Conservation (phyloP, 1,140 invertebrate species). For the Calliphora vicina region DNA sequence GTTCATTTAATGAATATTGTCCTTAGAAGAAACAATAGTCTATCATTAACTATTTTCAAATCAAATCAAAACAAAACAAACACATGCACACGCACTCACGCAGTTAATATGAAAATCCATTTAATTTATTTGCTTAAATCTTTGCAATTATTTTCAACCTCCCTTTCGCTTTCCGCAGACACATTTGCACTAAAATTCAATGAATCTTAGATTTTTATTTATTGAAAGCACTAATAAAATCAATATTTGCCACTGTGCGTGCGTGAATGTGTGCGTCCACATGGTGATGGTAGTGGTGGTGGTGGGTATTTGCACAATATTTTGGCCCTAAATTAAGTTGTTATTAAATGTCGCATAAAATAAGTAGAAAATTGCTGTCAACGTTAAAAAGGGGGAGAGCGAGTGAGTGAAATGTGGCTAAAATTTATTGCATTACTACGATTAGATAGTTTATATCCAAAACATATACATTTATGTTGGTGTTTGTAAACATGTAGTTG, state of each 20-base stretch:
- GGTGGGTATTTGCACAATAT: not conserved
- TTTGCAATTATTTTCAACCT: not conserved
- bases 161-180: not conserved
- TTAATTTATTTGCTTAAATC: not conserved
- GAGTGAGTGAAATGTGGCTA: not conserved
- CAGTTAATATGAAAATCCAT: not conserved
- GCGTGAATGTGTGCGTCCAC: not conserved
- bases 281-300: too few species aligned
- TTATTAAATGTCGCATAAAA: constrained; percentile 17
- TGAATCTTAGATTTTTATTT: not conserved
- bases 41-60: not conserved
- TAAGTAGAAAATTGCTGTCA: not conserved
- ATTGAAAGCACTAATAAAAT: not conserved
- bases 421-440: constrained; percentile 1
- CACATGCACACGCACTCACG: not conserved
- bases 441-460: not conserved
- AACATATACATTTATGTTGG: not conserved
- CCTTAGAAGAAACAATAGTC: not conserved
- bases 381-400: not conserved
- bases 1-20: not conserved
- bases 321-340: constrained; percentile 12
- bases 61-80: not conserved
- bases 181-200: not conserved
- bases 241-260: not conserved
- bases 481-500: not conserved